Evolutionary conservation across 2,797 vertebrate genomes (phyloP), one percentile per base, ranked within the genome.

Genomic region (Sphenopsis melanotis): DNA sequence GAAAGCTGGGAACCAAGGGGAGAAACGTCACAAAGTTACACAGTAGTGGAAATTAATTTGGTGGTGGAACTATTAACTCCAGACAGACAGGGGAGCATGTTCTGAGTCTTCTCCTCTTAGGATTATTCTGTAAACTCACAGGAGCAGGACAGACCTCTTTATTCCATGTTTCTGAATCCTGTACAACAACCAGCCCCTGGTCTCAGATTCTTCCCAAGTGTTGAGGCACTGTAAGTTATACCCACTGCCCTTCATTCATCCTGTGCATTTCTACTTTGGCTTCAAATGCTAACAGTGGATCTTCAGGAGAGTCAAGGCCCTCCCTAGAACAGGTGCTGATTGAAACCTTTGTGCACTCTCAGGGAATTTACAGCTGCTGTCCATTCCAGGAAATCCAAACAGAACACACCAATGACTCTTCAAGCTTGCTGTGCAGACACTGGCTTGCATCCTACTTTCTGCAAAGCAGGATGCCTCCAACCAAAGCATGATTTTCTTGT

Each of bases 51-150:
- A 90, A 82, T 68, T 76, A 72, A 72, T 86, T 63, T 77, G 15
- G 11, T 76, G 42, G 24, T 34, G 17, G 13, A 95, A 83, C 59
- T 84, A 63, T 72, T 91, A 93, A 83, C 37, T 90, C 37, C 68
- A 80, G 72, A 34, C 32, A 66, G 65, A 83, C n/a, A 87, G 70
- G 3, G 82, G 71, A 93, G 83, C 78, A 56, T 60, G 60, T 89
- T 94, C 74, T 87, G 41, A 83, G 85, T 86, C 83, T 81, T 91
- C 27, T 77, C 39, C 53, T 0, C 0, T 83, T 88, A 90, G 0
- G 0, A 87, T 63, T 41, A 90, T 26, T 32, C 63, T 87, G 77
- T 82, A 94, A 96, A 96, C 41, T 93, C 93, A 90, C n/a, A 63
- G 83, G 44, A 94, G 88, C 17, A 4, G 65, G 50, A 65, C 29